A percentile compares a stretch with the other conserved stretches of the same genome.
These are phyloP conservation scores for Cryptus armator DNA, from an alignment of 2,888 invertebrate species.

Conservation along the genomic window DNA sequence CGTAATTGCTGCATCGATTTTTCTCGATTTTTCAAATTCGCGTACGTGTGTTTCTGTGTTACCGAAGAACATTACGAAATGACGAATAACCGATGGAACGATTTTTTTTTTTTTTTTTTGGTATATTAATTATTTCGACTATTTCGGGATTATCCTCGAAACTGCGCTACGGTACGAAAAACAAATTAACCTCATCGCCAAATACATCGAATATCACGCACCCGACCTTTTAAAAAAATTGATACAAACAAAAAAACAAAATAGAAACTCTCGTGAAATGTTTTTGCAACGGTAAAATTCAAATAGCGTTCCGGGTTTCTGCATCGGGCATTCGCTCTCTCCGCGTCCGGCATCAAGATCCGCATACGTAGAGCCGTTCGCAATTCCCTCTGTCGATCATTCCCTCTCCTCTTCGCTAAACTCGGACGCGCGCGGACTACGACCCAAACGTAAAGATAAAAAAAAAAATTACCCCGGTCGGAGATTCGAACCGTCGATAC, in stretches of 20 bases:
- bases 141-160: no score
- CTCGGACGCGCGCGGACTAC: background rate
- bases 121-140: no score
- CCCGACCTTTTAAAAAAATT: background rate
- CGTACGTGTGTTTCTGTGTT: background rate
- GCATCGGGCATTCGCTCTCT: background rate
- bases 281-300: constrained; percentile 1
- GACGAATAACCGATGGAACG: no score
- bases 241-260: background rate
- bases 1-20: constrained; percentile 14
- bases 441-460: background rate
- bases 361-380: no score
- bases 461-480: constrained; percentile 5
- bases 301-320: constrained; percentile 5
- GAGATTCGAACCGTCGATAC: background rate
- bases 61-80: no score
- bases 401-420: background rate
- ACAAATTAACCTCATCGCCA: no score
- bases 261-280: background rate
- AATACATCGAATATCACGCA: no score
- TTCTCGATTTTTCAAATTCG: background rate
- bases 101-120: no score
- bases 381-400: background rate
- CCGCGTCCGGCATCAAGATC: background rate
- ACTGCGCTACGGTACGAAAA: no score